These are phyloP conservation scores for Tenrec ecaudatus DNA, from an alignment of 2,113 vertebrate species.

Conservation along the genomic window DNA sequence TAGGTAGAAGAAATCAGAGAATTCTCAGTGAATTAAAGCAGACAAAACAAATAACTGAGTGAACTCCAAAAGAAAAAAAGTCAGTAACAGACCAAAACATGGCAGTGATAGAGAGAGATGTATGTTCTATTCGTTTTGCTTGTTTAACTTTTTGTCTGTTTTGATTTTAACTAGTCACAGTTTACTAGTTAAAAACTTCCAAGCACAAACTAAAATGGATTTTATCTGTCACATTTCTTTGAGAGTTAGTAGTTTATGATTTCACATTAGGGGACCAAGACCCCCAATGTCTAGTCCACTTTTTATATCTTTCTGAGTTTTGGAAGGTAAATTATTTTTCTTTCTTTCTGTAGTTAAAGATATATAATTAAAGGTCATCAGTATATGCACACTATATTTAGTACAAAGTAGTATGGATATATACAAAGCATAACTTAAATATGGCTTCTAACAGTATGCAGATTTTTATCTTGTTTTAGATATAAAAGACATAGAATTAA, in stretches of 20 bases:
- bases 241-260: background rate
- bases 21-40: background rate
- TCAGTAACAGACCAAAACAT: background rate
- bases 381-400: too few relatives aligned
- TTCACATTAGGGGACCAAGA: background rate
- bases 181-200: background rate
- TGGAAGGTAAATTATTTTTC: background rate
- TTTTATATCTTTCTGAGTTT: constrained; percentile 18
- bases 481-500: too few relatives aligned
- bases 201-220: background rate
- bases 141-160: background rate
- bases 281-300: too few relatives aligned
- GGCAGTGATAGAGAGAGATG: background rate
- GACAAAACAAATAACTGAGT: background rate
- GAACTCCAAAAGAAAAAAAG: background rate
- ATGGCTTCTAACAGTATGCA: too few relatives aligned
- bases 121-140: background rate
- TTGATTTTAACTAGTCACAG: constrained; percentile 33
- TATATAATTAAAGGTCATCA: too few relatives aligned
- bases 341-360: background rate
- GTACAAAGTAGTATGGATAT: too few relatives aligned
- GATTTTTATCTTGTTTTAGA: too few relatives aligned
- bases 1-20: constrained; percentile 8
- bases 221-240: background rate
- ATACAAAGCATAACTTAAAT: too few relatives aligned